phyloP scores from a whole-genome alignment of 2,888 invertebrate genomes.

The Drosophila stalkeri region DNA sequence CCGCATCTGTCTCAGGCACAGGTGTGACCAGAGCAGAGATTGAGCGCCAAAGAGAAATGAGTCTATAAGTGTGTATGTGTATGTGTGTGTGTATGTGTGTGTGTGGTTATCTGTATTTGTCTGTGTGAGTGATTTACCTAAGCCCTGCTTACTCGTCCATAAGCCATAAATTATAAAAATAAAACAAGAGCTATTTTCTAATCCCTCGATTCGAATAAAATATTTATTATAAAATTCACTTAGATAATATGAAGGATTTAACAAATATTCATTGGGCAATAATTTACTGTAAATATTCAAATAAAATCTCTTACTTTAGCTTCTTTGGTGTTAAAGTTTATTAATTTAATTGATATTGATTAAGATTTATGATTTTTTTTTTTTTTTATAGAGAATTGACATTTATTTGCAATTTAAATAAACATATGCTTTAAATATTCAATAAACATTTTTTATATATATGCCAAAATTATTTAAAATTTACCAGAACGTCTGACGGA shows the following conservation, averaged over 20 bases:
- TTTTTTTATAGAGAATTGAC: background rate
- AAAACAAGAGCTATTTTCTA: conserved; percentile 34
- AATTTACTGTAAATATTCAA: conserved; percentile 7
- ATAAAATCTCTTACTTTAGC: background rate
- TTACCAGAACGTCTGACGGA: no score
- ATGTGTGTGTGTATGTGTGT: background rate
- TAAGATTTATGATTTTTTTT: background rate
- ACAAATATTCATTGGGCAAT: conserved; percentile 2
- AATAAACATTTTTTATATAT: background rate
- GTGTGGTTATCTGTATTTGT: background rate
- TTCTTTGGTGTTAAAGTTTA: background rate
- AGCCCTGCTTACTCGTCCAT: conserved; percentile 26
- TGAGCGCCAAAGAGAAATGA: conserved; percentile 45
- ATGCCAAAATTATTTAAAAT: no score
- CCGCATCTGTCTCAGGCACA: conserved; percentile 28
- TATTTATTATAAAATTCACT: conserved; percentile 19
- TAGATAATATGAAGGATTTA: background rate
- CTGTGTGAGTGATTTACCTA: conserved; percentile 45
- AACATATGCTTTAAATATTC: background rate
- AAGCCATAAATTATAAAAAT: conserved; percentile 55
- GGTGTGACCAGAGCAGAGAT: conserved; percentile 57
- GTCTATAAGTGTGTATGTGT: conserved; percentile 13
- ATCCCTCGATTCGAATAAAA: conserved; percentile 28
- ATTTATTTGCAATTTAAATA: background rate
- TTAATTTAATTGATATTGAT: background rate